Evolutionary conservation across 2,797 vertebrate species (phyloP).

Genomic region (Lycodopsis pacificus): DNA sequence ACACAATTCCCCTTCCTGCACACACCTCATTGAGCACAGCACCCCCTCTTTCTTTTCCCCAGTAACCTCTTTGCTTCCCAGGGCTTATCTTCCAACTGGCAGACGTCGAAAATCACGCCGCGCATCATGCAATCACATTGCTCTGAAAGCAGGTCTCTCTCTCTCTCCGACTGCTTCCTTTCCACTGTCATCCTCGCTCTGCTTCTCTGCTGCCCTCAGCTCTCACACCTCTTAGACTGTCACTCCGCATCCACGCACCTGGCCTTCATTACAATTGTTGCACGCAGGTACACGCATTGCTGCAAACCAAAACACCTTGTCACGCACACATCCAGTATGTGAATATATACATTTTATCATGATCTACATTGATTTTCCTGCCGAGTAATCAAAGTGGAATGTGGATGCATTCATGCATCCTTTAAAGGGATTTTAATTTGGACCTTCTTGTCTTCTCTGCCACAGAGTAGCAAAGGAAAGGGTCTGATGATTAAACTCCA

Average conservation of each 20-base stretch:
- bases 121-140: constrained; percentile 20
- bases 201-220: constrained; percentile 54
- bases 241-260: constrained; percentile 42
- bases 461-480: not conserved
- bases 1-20: constrained; percentile 31
- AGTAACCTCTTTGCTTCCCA: constrained; percentile 60
- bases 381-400: not conserved
- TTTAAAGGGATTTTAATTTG: not conserved
- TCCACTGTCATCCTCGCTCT: constrained; percentile 65
- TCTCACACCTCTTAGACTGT: constrained; percentile 54
- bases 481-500: not conserved
- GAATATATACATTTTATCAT: not conserved
- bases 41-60: constrained; percentile 33
- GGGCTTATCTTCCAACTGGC: constrained; percentile 76
- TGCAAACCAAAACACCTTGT: constrained; percentile 22
- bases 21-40: constrained; percentile 57
- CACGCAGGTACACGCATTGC: constrained; percentile 18
- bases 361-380: not conserved
- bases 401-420: not conserved
- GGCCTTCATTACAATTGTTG: constrained; percentile 49
- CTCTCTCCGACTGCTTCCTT: constrained; percentile 43
- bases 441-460: not conserved
- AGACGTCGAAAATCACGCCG: constrained; percentile 68
- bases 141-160: constrained; percentile 45
- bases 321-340: not conserved